Percentiles rank a stretch among this genome's conserved stretches.
Conservation (phyloP, 2,113 vertebrate genomes). For the Megalops atlanticus region DNA sequence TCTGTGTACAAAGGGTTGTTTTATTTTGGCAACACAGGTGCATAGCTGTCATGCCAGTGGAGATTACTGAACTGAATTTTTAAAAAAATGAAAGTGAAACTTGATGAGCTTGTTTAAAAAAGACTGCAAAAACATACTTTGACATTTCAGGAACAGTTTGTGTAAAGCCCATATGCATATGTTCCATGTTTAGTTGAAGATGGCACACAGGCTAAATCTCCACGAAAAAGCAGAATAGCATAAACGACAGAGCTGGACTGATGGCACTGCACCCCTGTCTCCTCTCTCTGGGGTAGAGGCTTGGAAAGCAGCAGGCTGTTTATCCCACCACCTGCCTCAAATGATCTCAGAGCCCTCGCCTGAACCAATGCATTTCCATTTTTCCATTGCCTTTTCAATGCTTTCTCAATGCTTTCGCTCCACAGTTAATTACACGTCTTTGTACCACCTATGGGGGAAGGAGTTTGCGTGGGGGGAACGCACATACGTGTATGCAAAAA, state of each 20-base stretch:
- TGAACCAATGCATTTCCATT: no score
- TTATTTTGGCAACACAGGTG: no score
- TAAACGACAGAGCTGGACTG: neutral
- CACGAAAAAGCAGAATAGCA: neutral
- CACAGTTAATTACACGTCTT: neutral
- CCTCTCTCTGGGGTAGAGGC: neutral
- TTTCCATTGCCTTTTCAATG: neutral
- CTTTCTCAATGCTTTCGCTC: neutral
- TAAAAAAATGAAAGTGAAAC: neutral
- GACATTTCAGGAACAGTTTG: neutral
- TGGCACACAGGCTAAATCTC: neutral
- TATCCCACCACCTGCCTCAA: neutral
- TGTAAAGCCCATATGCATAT: neutral
- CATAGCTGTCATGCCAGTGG: no score
- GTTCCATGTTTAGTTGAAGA: neutral
- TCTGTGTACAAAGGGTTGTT: no score
- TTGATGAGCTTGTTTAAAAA: neutral
- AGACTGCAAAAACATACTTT: neutral
- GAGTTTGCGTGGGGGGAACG: no score
- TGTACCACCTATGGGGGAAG: slow-evolving; percentile 7
- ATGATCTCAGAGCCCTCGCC: neutral
- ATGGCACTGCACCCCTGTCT: neutral
- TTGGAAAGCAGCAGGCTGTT: neutral
- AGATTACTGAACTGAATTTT: no score
- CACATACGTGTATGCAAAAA: neutral